phyloP scores from a whole-genome alignment of 2,888 invertebrate species.

The Apoda limacodes region DNA sequence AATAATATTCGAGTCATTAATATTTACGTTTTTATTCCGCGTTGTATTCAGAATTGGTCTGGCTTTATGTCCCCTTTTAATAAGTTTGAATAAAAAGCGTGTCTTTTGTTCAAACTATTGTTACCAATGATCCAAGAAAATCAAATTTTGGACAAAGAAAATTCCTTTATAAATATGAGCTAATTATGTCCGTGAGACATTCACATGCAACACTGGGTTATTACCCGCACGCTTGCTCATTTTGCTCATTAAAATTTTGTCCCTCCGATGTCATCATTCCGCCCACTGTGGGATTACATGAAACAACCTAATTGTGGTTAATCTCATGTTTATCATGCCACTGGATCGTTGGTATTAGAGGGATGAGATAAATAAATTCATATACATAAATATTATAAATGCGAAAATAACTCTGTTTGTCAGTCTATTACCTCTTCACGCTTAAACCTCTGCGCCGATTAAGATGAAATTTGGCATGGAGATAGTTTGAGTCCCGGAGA shows the following conservation, averaged over 20 bases:
- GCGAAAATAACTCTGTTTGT: background rate
- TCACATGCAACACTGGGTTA: conserved; percentile 24
- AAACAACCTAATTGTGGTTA: conserved; percentile 29
- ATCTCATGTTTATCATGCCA: conserved; percentile 21
- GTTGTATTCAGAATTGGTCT: too few species aligned
- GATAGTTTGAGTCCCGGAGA: conserved; percentile 8
- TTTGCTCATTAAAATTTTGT: conserved; percentile 46
- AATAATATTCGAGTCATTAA: too few species aligned
- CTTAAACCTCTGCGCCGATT: background rate
- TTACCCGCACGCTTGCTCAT: conserved; percentile 38
- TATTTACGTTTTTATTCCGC: too few species aligned
- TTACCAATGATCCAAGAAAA: too few species aligned
- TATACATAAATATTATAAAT: conserved; percentile 5
- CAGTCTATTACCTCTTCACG: background rate
- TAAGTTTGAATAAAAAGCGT: too few species aligned
- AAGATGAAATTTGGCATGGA: background rate
- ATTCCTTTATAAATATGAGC: conserved; percentile 24
- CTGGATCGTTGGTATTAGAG: conserved; percentile 1
- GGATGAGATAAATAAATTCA: conserved; percentile 16
- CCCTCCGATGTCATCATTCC: conserved; percentile 30
- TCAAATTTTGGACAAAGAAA: too few species aligned
- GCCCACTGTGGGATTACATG: conserved; percentile 26
- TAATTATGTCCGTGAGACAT: conserved; percentile 32
- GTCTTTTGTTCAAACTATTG: too few species aligned
- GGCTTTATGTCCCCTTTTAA: too few species aligned